These are phyloP conservation scores for Silvanus unidentatus DNA, from an alignment of 2,888 invertebrate genomes.

Conservation along the genomic window DNA sequence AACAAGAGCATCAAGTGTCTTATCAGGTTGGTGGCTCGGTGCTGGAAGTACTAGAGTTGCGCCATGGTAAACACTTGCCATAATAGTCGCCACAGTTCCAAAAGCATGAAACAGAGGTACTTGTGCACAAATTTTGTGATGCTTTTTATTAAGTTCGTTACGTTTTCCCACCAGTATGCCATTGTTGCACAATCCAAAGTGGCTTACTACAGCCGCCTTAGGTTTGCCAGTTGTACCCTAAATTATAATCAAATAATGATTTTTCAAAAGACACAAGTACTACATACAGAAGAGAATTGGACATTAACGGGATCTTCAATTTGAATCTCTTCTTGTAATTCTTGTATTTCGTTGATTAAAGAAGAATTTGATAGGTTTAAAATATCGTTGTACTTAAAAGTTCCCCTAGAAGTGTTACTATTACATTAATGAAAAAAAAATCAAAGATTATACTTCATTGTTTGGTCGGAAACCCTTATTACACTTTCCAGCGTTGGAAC, in stretches of 20 bases:
- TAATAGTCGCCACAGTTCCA: slow-evolving; percentile 60
- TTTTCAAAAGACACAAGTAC: not conserved
- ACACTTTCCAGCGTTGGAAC: slow-evolving; percentile 52
- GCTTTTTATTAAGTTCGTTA: slow-evolving; percentile 44
- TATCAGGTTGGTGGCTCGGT: slow-evolving; percentile 55
- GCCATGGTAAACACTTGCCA: slow-evolving; percentile 56
- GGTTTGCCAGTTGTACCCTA: slow-evolving; percentile 56
- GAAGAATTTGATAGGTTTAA: slow-evolving; percentile 34
- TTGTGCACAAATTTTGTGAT: slow-evolving; percentile 55
- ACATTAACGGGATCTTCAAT: slow-evolving; percentile 69
- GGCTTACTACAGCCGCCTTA: slow-evolving; percentile 68
- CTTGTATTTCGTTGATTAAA: slow-evolving; percentile 36
- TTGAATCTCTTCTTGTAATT: slow-evolving; percentile 49
- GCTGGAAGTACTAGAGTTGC: slow-evolving; percentile 58
- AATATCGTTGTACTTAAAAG: slow-evolving; percentile 43
- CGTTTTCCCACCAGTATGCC: slow-evolving; percentile 57
- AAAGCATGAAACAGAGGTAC: slow-evolving; percentile 80
- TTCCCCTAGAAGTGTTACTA: slow-evolving; percentile 48
- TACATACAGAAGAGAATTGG: slow-evolving; percentile 68
- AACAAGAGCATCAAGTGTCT: slow-evolving; percentile 57
- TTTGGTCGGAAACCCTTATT: slow-evolving; percentile 53
- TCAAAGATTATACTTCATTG: slow-evolving; percentile 45
- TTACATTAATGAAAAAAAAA: not conserved
- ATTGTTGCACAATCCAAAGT: slow-evolving; percentile 73
- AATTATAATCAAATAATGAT: slow-evolving; percentile 15